Evolutionary conservation across 2,113 vertebrate genomes (phyloP), one percentile per base, ranked within the genome.

Genomic region (Steatornis caripensis): DNA sequence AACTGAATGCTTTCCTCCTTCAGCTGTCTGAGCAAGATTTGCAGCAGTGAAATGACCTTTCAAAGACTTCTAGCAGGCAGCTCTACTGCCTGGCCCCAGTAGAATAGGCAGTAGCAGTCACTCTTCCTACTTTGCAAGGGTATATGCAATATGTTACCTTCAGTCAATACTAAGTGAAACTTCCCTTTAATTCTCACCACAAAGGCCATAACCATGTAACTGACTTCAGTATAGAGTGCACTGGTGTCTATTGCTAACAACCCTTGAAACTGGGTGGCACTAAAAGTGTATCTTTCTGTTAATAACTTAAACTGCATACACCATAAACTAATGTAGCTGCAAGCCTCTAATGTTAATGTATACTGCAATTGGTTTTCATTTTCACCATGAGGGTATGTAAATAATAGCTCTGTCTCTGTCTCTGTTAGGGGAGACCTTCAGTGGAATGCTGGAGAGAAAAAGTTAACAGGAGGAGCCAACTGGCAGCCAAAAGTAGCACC

Each of bases 401-500:
- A 76, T 74, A 91, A 74, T 37, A 65, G 62, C 87, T 77, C 60
- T 77, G 12, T 84, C 60, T 95, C n/a, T 51, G 24, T 82, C 11
- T 93, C 46, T 84, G 29, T 87, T 95, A 99, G 98, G 97, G 98
- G 98, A 94, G 98, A 98, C 90, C 98, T 99, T 93, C 98, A 99
- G 94, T 99, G 99, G 98, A 99, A 98, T 77, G 98, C 98, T 75
- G 98, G 98, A 95, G 99, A 99, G 98, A 99, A 98, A 74, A 99
- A 99, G 92, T 97, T 99, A 89, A 99, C 99, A 36, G 99, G 99
- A 95, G 99, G 99, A 36, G 99, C 99, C 19, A 99, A 99, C 97
- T 99, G 99, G 99, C 99, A 98, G 90, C 99, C 99, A 9, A 98
- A 99, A 95, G 99, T 99, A 55, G 99, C 99, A 57, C 99, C 99